Evolutionary conservation across 92 coral and sea anemone genomes (phyloP).

Genomic region (Palythoa heliodiscus): DNA sequence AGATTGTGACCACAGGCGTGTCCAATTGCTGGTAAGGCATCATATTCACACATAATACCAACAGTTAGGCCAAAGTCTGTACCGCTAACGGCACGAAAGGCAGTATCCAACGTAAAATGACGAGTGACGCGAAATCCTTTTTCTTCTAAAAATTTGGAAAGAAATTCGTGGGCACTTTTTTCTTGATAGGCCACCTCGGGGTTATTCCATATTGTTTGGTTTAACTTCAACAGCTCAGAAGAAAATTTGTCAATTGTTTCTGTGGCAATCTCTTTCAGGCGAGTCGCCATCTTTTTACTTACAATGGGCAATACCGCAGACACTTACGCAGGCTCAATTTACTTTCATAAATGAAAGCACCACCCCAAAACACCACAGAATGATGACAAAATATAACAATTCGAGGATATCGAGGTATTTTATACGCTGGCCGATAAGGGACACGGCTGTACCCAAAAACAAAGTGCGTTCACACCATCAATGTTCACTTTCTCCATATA

Average conservation of each 20-base stretch:
- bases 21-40: conserved; percentile 90
- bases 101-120: conserved; percentile 14
- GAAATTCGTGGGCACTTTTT: conserved; percentile 6
- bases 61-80: conserved; percentile 41
- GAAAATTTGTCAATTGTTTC: neutral
- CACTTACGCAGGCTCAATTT: too few relatives aligned
- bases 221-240: neutral
- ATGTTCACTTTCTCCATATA: too few relatives aligned
- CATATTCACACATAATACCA: conserved; percentile 89
- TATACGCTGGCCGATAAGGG: too few relatives aligned
- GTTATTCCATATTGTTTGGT: conserved; percentile 12
- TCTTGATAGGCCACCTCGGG: conserved; percentile 18
- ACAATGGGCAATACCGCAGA: neutral
- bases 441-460: too few relatives aligned
- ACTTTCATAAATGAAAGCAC: too few relatives aligned
- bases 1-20: conserved; percentile 98
- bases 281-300: neutral
- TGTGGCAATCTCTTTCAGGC: conserved; percentile 1
- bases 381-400: too few relatives aligned
- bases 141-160: conserved; percentile 20
- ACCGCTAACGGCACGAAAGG: conserved; percentile 1
- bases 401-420: too few relatives aligned
- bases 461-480: too few relatives aligned
- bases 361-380: too few relatives aligned
- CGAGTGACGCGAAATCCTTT: conserved; percentile 1